These are phyloP conservation scores for Ivindomyrus marchei DNA, from an alignment of 2,113 vertebrate genomes.

Conservation along the genomic window DNA sequence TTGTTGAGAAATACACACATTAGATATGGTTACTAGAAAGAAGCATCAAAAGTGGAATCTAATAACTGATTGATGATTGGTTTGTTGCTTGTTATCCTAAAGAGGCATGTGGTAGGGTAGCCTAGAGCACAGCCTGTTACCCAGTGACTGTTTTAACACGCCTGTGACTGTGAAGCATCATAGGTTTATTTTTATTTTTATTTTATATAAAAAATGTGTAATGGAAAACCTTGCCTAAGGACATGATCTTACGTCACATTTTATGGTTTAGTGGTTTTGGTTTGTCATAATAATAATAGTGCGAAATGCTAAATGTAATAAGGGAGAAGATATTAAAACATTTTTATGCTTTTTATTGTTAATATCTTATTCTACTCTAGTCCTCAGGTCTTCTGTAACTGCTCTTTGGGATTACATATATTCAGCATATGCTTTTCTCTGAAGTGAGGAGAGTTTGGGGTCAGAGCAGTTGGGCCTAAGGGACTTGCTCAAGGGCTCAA, in stretches of 20 bases:
- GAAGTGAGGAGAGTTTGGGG: neutral
- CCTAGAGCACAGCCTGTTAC: neutral
- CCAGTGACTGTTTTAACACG: conserved; percentile 2
- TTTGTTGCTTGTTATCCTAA: neutral
- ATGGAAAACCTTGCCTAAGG: neutral
- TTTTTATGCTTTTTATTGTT: neutral
- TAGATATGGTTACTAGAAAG: conserved; percentile 14
- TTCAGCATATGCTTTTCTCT: neutral
- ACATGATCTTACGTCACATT: neutral
- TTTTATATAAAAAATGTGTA: neutral
- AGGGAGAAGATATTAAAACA: neutral
- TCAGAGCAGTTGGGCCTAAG: neutral
- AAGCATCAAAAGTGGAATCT: neutral
- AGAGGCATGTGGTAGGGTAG: neutral
- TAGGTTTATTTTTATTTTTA: neutral
- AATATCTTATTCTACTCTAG: neutral
- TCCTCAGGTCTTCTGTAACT: neutral
- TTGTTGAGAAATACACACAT: conserved; percentile 17
- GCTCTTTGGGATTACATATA: neutral
- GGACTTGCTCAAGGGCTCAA: neutral
- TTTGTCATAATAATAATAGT: neutral
- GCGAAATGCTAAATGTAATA: neutral
- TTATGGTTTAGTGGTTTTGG: neutral
- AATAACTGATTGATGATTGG: neutral
- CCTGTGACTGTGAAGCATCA: neutral